These are phyloP conservation scores for Neotoma lepida DNA, from an alignment of 2,113 vertebrate species.

Conservation along the genomic window DNA sequence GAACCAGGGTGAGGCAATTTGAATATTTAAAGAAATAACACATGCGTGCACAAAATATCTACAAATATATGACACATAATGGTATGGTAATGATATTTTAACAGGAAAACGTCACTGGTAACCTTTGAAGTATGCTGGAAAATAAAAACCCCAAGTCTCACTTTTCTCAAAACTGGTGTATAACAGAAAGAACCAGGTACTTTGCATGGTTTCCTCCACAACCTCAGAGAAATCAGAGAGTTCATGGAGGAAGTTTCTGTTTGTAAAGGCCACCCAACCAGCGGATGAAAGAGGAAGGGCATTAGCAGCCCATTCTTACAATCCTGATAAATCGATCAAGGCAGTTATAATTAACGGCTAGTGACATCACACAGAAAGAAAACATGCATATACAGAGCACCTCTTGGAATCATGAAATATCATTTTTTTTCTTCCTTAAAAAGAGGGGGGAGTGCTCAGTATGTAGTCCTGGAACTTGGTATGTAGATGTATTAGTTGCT, in stretches of 20 bases:
- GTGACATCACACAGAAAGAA: background rate
- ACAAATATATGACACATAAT: background rate
- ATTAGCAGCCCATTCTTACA: constrained; percentile 9
- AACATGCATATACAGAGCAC: background rate
- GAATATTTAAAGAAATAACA: background rate
- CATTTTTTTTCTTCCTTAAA: background rate
- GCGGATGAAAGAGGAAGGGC: constrained; percentile 41
- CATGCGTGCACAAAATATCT: background rate
- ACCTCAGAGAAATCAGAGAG: background rate
- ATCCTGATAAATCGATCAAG: background rate
- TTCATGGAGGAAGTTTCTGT: constrained; percentile 32
- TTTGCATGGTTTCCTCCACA: background rate
- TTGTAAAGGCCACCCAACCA: background rate
- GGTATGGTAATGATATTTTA: background rate
- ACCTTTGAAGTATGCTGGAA: background rate
- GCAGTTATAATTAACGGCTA: background rate
- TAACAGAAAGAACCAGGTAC: background rate
- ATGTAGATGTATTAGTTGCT: background rate
- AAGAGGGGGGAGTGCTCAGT: too few species aligned
- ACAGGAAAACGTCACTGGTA: background rate
- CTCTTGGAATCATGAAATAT: constrained; percentile 23
- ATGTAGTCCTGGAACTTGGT: background rate
- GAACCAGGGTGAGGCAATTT: background rate
- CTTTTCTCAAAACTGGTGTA: constrained; percentile 25
- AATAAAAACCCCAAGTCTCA: background rate